Base-by-base conservation (phyloP, 1,140 invertebrate species). In the Thalassaphorura encarpata region DNA sequence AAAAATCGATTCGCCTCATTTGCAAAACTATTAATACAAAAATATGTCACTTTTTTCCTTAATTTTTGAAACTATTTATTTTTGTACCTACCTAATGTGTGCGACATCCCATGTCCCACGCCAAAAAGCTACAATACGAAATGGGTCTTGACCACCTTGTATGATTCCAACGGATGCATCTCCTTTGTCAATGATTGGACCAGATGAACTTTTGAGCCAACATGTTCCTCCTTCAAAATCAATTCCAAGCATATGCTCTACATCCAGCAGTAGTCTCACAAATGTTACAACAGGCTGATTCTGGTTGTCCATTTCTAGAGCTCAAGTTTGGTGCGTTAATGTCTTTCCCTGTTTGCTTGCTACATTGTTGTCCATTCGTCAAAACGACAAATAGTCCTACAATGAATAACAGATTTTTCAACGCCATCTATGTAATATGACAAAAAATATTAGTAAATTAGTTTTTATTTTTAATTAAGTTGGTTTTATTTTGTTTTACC, bases 91-190 rank as follows among this genome's bases (percentile, higher is more conserved):
- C n/a, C n/a, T 54, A 21, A 54, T 54, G 28, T 54, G 52, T 11
- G 52, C 52, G 15, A 54, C 19, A 28, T 54, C 52, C 52, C 52
- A 54, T 8, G 52, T 54, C 6, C 52, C 52, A 40, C 28, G 52
- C 19, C 28, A 54, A 21, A 54, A 54, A 3, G 52, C 52, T 2
- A 54, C 40, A 13, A 54, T 41, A 6, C 36, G 27, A 28, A 58
- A 58, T n/a, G 11, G 11, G 33, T 36, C 33, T 36, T 36, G 11
- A 11, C 11, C 46, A 11, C 49, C 33, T 6, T n/a, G 8, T 21
- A 40, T n/a, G n/a, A 40, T 40, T n/a, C 49, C 49, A 40, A 52
- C 23, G 28, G 28, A 18, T 11, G 49, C 26, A 21, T 40, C 49
- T 8, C 49, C 49, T n/a, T 42, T 52, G 49, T 52, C 47, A 28